Percentiles rank a stretch among this genome's conserved stretches.
These are phyloP conservation scores for Crax fasciolata DNA, from an alignment of 2,797 vertebrate species.

Conservation along the genomic window DNA sequence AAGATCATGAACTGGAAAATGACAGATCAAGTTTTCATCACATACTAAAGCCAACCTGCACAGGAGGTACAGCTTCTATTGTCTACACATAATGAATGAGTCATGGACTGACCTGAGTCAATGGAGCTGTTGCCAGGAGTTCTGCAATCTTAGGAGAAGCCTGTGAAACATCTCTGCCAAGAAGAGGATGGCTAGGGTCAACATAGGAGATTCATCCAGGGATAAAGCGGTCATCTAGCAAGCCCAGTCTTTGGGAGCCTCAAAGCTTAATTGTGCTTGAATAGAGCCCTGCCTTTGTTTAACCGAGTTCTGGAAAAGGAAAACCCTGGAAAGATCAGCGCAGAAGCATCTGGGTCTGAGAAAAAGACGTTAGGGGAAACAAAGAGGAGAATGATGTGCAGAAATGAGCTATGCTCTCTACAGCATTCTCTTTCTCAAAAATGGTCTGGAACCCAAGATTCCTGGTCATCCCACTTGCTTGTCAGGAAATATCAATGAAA, in stretches of 20 bases:
- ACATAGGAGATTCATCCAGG: background rate
- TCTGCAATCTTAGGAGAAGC: background rate
- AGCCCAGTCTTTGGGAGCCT: background rate
- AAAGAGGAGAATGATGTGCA: background rate
- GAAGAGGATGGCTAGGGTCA: background rate
- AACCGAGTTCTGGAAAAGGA: background rate
- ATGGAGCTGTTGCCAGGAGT: background rate
- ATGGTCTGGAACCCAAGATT: background rate
- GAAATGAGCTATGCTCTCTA: background rate
- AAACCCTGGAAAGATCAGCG: background rate
- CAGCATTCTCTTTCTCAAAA: background rate
- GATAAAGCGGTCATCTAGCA: background rate
- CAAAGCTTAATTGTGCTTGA: background rate
- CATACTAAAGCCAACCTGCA: background rate
- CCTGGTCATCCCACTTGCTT: background rate
- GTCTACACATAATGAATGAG: fast-evolving
- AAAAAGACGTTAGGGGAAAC: background rate
- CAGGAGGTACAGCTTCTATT: background rate
- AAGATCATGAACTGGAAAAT: background rate
- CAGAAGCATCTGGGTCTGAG: background rate
- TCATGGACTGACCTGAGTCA: background rate
- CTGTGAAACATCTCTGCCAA: background rate
- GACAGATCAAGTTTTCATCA: background rate
- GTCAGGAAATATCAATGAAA: background rate
- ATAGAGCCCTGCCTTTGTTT: background rate